Evolutionary conservation across 2,113 vertebrate species (phyloP).

Genomic region (Alectura lathami): DNA sequence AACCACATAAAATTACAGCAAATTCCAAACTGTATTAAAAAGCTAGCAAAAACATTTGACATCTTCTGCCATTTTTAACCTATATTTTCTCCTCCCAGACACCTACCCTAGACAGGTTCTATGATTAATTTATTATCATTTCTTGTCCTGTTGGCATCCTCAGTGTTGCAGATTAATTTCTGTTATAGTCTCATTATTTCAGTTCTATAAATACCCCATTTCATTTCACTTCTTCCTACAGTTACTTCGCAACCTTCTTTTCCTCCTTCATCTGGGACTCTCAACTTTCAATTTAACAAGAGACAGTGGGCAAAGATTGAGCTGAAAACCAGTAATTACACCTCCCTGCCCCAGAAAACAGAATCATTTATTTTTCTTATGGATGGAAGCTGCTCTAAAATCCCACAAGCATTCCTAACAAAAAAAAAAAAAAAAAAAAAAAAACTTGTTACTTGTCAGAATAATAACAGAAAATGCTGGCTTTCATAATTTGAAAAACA

Average conservation of each 20-base stretch:
- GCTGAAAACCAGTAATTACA: conserved; percentile 47
- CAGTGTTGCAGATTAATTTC: conserved; percentile 36
- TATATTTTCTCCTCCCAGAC: not conserved
- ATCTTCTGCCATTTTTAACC: not conserved
- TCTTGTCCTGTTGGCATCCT: not conserved
- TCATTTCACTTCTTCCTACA: not conserved
- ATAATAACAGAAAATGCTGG: not conserved
- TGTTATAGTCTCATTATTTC: conserved; percentile 16
- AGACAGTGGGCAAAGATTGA: conserved; percentile 20
- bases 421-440: not conserved
- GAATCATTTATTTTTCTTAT: conserved; percentile 42
- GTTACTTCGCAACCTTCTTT: conserved; percentile 4
- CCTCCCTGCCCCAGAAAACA: not conserved
- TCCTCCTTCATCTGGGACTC: conserved; percentile 28
- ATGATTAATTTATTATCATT: conserved; percentile 25
- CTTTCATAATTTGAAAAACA: not conserved
- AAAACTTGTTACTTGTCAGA: not conserved
- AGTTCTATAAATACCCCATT: conserved; percentile 10
- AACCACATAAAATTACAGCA: not conserved
- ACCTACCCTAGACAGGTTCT: not conserved
- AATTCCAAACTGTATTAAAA: not conserved
- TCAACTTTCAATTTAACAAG: conserved; percentile 28
- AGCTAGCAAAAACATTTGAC: not conserved
- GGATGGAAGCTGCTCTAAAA: conserved; percentile 28
- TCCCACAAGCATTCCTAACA: conserved; percentile 4